Evolutionary conservation across 2,113 vertebrate species (phyloP), one percentile per base, ranked within the genome.

Genomic region (Regulus satrapa): DNA sequence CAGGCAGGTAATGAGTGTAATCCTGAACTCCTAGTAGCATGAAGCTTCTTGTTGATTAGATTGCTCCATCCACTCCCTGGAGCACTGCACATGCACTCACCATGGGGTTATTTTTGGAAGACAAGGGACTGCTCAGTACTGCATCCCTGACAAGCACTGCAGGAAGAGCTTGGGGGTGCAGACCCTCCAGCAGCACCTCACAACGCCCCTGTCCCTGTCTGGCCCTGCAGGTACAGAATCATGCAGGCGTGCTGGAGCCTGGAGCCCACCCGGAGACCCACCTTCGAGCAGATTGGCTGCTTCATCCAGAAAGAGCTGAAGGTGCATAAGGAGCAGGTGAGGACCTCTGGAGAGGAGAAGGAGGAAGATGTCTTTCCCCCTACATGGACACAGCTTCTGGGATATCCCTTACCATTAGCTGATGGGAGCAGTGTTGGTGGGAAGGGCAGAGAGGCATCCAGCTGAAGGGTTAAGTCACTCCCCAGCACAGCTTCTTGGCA

Each of bases 161-260:
- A 48, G 49, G 36, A 82, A 41, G 51, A 58, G 61, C 43, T 15
- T 8, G 24, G 54, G 51, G 29, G 7, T 74, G 19, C 68, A 58
- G 58, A 41, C 9, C 25, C 32, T 58, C 16, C 38, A 61, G 64
- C 71, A 91, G 75, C 45, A 14, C 28, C 2, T 2, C 6, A 17
- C 5, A 36, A 49, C 5, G 2, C 0, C 23, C 59, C 40, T 69
- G 12, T 36, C 31, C 32, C 55, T 58, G 17, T 74, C 10, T 68
- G 76, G 20, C 41, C 78, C 56, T 84, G 64, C 97, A 99, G 99
- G 96, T 99, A 99, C 54, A 94, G 73, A 48, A 98, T 99, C 94
- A 99, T 99, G 99, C 98, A 98, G 89, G 98, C 98, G 7, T 99
- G 99, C 96, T 99, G 99, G 99, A 98, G 98, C 89, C 97, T 99